Conservation (phyloP, 1,140 invertebrate genomes). For the Platorchestia sp. region DNA sequence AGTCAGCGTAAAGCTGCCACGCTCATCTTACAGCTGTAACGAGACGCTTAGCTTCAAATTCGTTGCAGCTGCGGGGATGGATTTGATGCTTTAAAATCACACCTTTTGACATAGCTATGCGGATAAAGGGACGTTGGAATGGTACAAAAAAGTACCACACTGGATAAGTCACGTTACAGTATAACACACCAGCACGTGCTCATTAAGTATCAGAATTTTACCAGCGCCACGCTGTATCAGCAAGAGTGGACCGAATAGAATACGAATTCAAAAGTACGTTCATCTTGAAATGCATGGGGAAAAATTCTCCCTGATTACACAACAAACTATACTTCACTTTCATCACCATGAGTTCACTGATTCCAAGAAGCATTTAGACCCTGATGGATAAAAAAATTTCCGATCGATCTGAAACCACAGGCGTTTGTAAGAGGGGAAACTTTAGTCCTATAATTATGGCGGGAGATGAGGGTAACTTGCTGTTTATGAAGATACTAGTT, state of each 20-base stretch:
- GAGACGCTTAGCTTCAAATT: background rate
- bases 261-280: no score
- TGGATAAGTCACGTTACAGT: no score
- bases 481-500: no score
- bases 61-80: background rate
- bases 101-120: background rate
- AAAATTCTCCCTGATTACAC: background rate
- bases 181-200: background rate
- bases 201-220: background rate
- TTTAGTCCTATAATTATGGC: background rate
- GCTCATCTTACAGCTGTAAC: no score
- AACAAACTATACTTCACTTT: background rate
- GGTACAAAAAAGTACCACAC: no score
- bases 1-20: background rate
- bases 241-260: no score
- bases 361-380: background rate
- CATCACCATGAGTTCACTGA: background rate
- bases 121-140: background rate
- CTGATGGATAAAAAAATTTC: background rate
- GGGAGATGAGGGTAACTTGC: no score
- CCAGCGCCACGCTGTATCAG: background rate
- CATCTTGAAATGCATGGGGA: background rate
- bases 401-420: background rate
- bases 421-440: background rate
- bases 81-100: background rate